Conservation (phyloP, 1,140 invertebrate genomes). For the Rhynchophorus ferrugineus region DNA sequence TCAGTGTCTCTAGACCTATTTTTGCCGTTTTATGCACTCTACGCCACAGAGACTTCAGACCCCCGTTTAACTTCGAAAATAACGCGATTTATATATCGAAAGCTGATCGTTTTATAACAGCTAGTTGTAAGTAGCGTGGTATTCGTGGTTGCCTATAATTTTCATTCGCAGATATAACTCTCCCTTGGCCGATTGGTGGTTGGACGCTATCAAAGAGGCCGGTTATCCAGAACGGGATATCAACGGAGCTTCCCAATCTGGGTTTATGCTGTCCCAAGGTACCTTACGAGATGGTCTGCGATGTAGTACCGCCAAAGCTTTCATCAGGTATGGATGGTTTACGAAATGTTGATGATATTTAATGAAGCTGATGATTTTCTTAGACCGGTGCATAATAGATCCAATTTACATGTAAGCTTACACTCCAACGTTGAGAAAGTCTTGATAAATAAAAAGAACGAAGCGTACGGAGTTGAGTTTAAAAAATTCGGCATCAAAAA, state of each 20-base stretch:
- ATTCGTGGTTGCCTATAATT: too few relatives aligned
- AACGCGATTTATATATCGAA: too few relatives aligned
- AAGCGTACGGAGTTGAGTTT: conserved; percentile 57
- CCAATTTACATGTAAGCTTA: conserved; percentile 66
- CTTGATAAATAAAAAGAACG: conserved; percentile 49
- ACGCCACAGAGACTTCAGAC: too few relatives aligned
- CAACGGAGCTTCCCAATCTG: conserved; percentile 66
- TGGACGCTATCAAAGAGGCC: conserved; percentile 60
- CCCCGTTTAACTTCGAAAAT: too few relatives aligned
- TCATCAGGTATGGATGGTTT: conserved; percentile 49
- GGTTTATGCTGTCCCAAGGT: conserved; percentile 64
- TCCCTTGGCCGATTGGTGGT: conserved; percentile 54
- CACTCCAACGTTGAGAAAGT: conserved; percentile 56
- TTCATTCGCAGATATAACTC: conserved; percentile 47
- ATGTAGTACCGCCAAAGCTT: conserved; percentile 77
- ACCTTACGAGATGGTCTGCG: conserved; percentile 74
- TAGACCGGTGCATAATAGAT: conserved; percentile 55
- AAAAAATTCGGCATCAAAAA: conserved; percentile 43
- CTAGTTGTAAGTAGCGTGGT: too few relatives aligned
- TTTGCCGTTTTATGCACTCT: too few relatives aligned
- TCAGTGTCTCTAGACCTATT: too few relatives aligned
- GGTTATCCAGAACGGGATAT: conserved; percentile 65
- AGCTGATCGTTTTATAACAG: too few relatives aligned
- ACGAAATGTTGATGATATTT: too few relatives aligned
- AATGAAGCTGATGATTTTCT: not conserved